Conservation (phyloP, 2,888 invertebrate species). For the Cryptophagus acutangulus region DNA sequence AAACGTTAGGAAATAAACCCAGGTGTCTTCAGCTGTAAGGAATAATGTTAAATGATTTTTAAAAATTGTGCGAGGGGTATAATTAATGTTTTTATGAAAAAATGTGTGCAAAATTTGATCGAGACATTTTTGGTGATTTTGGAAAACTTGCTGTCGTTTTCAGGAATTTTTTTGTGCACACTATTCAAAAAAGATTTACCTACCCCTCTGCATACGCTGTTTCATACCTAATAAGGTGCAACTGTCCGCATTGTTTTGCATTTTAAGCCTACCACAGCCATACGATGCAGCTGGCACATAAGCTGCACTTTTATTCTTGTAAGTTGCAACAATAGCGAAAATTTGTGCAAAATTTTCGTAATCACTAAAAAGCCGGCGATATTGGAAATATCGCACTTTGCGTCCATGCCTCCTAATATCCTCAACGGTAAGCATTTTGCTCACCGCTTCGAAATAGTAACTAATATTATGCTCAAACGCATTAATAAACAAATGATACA, state of each 20-base stretch:
- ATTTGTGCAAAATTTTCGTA: constrained; percentile 61
- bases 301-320: constrained; percentile 50
- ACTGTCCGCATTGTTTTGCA: no score
- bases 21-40: no score
- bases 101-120: no score
- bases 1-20: no score
- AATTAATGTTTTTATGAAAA: no score
- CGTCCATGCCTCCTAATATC: constrained; percentile 52
- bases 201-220: constrained; percentile 52
- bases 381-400: constrained; percentile 21
- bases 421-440: constrained; percentile 57
- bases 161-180: no score
- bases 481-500: constrained; percentile 61
- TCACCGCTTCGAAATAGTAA: constrained; percentile 58
- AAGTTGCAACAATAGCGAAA: constrained; percentile 54
- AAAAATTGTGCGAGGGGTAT: no score
- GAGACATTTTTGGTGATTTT: no score
- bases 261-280: constrained; percentile 61
- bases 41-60: no score
- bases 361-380: constrained; percentile 51
- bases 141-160: no score
- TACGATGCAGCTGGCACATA: constrained; percentile 67
- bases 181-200: constrained; percentile 51
- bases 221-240: no score
- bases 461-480: constrained; percentile 53